Conservation (phyloP, 2,113 vertebrate genomes). For the Chlorodrepanis virens region DNA sequence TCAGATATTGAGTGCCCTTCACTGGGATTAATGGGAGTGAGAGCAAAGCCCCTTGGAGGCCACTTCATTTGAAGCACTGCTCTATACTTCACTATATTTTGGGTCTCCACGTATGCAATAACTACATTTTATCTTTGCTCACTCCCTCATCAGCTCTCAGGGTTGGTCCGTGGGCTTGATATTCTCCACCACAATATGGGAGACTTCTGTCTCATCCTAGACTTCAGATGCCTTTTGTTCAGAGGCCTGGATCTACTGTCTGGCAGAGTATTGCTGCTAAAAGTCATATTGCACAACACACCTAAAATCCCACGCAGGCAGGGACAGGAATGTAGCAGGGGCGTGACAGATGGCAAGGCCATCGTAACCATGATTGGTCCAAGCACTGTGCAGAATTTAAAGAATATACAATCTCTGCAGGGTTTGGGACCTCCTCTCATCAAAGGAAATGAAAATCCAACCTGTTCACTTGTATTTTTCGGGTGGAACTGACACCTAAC, state of each 20-base stretch:
- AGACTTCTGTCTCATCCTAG: not conserved
- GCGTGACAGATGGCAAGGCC: not conserved
- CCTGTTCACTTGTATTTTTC: not conserved
- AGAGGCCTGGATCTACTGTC: not conserved
- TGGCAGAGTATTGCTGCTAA: not conserved
- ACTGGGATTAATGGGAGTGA: not conserved
- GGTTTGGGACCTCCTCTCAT: not conserved
- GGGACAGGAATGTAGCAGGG: not conserved
- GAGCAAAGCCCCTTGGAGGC: not conserved
- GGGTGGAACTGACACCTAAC: not conserved
- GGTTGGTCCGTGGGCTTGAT: not conserved
- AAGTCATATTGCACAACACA: not conserved
- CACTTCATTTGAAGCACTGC: not conserved
- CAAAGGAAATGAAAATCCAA: not conserved
- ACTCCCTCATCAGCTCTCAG: not conserved
- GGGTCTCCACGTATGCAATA: rapidly evolving
- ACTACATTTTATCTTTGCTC: not conserved
- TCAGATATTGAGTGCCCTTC: rapidly evolving
- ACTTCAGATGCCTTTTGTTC: not conserved
- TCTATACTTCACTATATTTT: not conserved
- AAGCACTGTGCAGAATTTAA: not conserved
- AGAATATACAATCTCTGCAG: not conserved
- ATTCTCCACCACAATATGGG: not conserved
- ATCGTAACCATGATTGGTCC: rapidly evolving
- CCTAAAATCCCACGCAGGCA: not conserved